A percentile compares a stretch with the other conserved stretches of the same genome.
Conservation (phyloP, 2,113 vertebrate genomes). For the Megaceryle torquata region DNA sequence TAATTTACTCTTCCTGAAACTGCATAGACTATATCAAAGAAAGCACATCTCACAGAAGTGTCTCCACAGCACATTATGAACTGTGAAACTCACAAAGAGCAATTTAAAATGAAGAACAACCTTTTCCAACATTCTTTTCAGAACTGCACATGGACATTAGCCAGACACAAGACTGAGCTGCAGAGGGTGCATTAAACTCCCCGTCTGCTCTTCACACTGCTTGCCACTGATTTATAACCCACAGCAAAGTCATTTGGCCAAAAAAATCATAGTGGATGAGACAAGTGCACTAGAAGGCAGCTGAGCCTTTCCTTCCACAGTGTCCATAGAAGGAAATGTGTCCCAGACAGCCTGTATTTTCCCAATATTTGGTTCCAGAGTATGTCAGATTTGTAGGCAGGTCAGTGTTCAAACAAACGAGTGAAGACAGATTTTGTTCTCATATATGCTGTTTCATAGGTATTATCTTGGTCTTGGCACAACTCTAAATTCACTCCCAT, state of each 20-base stretch:
- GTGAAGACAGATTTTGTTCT: background rate
- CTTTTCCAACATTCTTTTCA: slow-evolving; percentile 60
- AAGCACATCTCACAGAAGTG: slow-evolving; percentile 1
- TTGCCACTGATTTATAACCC: slow-evolving; percentile 54
- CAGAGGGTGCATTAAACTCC: slow-evolving; percentile 54
- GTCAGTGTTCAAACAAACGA: background rate
- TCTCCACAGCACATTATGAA: background rate
- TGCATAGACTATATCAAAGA: background rate
- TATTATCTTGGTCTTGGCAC: background rate
- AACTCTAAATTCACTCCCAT: background rate
- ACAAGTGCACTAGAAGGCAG: background rate
- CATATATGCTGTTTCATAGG: background rate
- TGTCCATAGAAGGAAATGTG: background rate
- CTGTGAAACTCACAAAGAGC: slow-evolving; percentile 37
- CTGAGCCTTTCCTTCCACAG: background rate
- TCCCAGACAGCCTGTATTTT: background rate
- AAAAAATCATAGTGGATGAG: background rate
- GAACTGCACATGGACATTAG: slow-evolving; percentile 59
- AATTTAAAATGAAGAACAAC: slow-evolving; percentile 71
- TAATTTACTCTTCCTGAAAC: slow-evolving; percentile 26
- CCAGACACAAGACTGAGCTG: slow-evolving; percentile 64
- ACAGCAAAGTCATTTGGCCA: slow-evolving; percentile 41
- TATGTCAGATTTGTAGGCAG: background rate
- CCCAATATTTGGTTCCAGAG: background rate
- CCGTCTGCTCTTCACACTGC: slow-evolving; percentile 56